Percentiles rank a stretch among this genome's conserved stretches.
These are phyloP conservation scores for Neofelis nebulosa DNA, from an alignment of 2,113 vertebrate species.

Conservation along the genomic window DNA sequence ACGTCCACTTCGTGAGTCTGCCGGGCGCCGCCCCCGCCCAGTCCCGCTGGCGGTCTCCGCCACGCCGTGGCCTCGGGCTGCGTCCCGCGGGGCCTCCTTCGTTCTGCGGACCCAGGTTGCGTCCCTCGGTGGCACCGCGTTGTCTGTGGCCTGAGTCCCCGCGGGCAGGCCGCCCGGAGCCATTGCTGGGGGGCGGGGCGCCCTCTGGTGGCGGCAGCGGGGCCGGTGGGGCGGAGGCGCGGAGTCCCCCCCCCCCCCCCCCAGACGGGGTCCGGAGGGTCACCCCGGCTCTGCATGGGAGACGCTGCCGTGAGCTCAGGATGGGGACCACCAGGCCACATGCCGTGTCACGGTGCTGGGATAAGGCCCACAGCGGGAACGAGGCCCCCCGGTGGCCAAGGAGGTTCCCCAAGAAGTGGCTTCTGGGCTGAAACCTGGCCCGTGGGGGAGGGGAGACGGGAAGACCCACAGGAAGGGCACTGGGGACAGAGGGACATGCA, in stretches of 20 bases:
- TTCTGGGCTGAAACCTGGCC: not conserved
- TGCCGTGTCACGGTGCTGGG: no score
- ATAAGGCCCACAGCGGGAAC: not conserved
- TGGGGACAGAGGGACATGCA: not conserved
- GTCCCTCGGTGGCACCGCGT: rapidly evolving
- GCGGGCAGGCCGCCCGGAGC: not conserved
- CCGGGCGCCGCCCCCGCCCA: not conserved
- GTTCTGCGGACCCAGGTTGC: rapidly evolving
- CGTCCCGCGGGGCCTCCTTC: not conserved
- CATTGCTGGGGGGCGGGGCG: not conserved
- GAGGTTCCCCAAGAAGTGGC: rapidly evolving
- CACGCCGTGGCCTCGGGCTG: not conserved
- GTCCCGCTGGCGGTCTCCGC: not conserved
- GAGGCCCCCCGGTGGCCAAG: not conserved
- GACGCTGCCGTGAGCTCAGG: not conserved
- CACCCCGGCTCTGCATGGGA: not conserved
- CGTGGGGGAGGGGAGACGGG: rapidly evolving
- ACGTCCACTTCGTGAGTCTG: constrained; percentile 92
- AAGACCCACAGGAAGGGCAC: no score
- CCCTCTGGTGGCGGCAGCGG: not conserved
- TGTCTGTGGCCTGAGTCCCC: not conserved
- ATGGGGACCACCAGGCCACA: rapidly evolving
- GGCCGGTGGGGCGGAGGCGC: not conserved
- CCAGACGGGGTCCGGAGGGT: not conserved
- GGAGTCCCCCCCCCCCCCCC: no score